phyloP scores from a whole-genome alignment of 2,888 invertebrate genomes.

The Campoletis raptor region DNA sequence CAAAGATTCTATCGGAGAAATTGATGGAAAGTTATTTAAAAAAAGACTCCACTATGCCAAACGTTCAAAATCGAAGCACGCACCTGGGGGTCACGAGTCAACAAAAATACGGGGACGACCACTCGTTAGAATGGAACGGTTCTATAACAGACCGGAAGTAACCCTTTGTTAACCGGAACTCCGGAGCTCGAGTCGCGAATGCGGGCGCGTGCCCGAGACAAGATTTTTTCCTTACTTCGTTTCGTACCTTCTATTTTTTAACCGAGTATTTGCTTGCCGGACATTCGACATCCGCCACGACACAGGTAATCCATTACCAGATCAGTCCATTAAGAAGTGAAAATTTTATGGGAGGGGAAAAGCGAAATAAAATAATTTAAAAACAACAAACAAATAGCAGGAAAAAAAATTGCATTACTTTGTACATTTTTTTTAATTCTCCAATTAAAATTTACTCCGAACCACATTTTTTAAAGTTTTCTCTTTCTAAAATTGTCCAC shows the following conservation, averaged over 20 bases:
- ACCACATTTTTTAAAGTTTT: too few species aligned
- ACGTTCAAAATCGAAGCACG: not conserved
- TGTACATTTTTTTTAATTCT: not conserved
- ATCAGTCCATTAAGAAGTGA: constrained; percentile 39
- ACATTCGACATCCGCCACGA: constrained; percentile 64
- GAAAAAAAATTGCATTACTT: not conserved
- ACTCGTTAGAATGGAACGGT: not conserved
- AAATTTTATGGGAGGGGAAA: not conserved
- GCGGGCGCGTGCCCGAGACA: constrained; percentile 81
- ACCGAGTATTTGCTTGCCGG: constrained; percentile 31
- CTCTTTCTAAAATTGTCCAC: too few species aligned
- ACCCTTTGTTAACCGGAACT: constrained; percentile 71
- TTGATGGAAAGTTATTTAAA: not conserved
- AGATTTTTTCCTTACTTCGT: constrained; percentile 58
- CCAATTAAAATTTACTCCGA: too few species aligned
- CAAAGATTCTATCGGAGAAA: not conserved
- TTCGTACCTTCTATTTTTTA: constrained; percentile 31
- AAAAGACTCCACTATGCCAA: not conserved
- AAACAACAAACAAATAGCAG: not conserved
- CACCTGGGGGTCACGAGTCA: constrained; percentile 30
- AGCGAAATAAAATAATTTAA: not conserved
- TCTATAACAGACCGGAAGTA: constrained; percentile 76
- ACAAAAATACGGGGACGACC: not conserved
- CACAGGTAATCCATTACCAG: constrained; percentile 81
- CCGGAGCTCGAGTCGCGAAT: constrained; percentile 71